Evolutionary conservation across 1,140 invertebrate genomes (phyloP).

Genomic region (Ceratina japonica): DNA sequence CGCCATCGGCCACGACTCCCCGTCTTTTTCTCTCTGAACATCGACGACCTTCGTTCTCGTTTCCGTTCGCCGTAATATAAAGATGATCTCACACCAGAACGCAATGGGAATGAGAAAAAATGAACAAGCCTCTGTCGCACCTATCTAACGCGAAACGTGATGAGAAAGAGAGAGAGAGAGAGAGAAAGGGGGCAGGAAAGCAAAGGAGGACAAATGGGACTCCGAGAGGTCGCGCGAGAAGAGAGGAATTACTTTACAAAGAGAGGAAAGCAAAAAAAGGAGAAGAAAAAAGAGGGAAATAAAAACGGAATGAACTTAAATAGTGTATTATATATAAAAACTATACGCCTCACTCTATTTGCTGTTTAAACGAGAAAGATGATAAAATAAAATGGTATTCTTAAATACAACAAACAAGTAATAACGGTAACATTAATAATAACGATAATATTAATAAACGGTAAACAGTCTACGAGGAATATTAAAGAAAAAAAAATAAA

Average conservation of each 20-base stretch:
- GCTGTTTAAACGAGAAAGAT: constrained; percentile 50
- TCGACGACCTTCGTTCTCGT: constrained; percentile 18
- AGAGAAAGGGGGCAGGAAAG: too few relatives aligned
- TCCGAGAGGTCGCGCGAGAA: constrained; percentile 6
- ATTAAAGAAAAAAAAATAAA: too few relatives aligned
- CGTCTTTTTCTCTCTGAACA: constrained; percentile 34
- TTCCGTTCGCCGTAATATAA: constrained; percentile 7
- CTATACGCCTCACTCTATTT: constrained; percentile 39
- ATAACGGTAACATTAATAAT: constrained; percentile 22
- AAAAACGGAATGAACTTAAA: constrained; percentile 6
- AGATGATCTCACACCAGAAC: constrained; percentile 21
- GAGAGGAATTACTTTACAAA: constrained; percentile 5
- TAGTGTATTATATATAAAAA: constrained; percentile 39
- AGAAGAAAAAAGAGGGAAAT: neutral
- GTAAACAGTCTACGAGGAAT: constrained; percentile 46
- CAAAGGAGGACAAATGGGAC: neutral
- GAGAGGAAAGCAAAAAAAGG: too few relatives aligned
- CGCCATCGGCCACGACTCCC: neutral
- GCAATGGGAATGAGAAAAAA: neutral
- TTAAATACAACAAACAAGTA: constrained; percentile 42
- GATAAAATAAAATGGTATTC: constrained; percentile 49
- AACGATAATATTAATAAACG: constrained; percentile 14
- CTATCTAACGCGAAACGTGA: neutral
- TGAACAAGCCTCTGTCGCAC: neutral
- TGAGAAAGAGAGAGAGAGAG: neutral